Base-by-base conservation (phyloP, 2,797 vertebrate species). In the Trematocara caparti region DNA sequence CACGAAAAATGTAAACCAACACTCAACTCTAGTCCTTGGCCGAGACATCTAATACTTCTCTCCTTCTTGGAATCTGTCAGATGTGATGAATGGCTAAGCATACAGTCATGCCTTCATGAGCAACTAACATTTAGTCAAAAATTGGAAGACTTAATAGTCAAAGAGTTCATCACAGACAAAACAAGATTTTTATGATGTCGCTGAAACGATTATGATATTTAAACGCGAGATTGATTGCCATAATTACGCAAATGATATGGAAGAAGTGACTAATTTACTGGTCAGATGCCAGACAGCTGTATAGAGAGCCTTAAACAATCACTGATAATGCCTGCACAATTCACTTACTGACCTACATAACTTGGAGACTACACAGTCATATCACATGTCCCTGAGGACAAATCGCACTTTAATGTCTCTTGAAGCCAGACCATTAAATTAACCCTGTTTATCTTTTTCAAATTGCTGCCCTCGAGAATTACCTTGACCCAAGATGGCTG, bases 1-100 rank as follows among this genome's bases (percentile, higher is more conserved):
- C 88, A 88, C 27, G 27, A 89, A 88, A 86, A 90, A 84, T 77
- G 88, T 88, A 92, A 89, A 92, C 82, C 86, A 83, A 90, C 79
- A 86, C 87, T 81, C 21, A 82, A 88, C 79, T 84, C 83, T 45
- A 79, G 80, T 76, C 76, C 83, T 84, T 88, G 80, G 78, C 76
- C 6, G 48, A 84, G 83, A 89, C 88, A 89, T 79, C 79, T 71
- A 47, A 92, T 86, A 86, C 81, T 73, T 79, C 57, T 78, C 75
- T 82, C 55, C 81, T 81, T 88, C 79, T 90, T 17, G 45, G 83
- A 88, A 83, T 83, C 82, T 90, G 89, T 90, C 90, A 87, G 17
- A 76, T 32, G 62, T 92, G 90, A 93, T 91, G 73, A 84, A 95
- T 90, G 78, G 47, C 76, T 15, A 24, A 72, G 78, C 55, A 21